Evolutionary conservation across 2,888 invertebrate genomes (phyloP), one percentile per base, ranked within the genome.

Genomic region (Meta bourneti): DNA sequence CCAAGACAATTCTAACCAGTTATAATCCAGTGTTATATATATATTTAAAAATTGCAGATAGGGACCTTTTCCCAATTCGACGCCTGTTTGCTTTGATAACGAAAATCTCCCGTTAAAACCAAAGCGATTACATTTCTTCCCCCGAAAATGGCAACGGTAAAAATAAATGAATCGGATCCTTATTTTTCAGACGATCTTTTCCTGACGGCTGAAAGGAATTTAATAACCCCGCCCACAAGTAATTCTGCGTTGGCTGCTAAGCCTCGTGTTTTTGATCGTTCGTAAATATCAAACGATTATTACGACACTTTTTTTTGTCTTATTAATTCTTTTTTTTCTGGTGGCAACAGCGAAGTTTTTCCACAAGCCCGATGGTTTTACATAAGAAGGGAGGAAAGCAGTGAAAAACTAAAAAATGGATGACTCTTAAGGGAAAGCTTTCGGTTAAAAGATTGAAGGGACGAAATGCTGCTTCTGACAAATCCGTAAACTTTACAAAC

Each of bases 401-500:
- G 49, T 77, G n/a, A 49, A 74, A 77, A 61, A 61, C 13, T 61
- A 61, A 61, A 11, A 61, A 61, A 61, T 16, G 5, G 61, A 61
- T 16, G 11, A 11, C 61, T 61, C 13, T 8, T 11, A 16, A 9
- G 61, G 77, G 49, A 16, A 77, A 13, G 13, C n/a, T 49, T 49
- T 49, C 77, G 51, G n/a, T 34, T 77, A 77, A n/a, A n/a, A 77
- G 51, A 49, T 61, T 49, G 72, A 52, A 13, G 19, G 16, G 51
- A 51, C 74, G 51, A 13, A 61, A 71, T 75, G n/a, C 70, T 89
- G 82, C 16, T 69, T 82, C 82, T 82, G 89, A 89, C 89, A 89
- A 89, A 89, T 82, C 82, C 82, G 89, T 52, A 49, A 69, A 75
- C 34, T 77, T 34, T 82, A 80, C 54, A 82, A 69, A 89, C 69